These are phyloP conservation scores for Globicephala melas DNA, from an alignment of 2,113 vertebrate species.

Conservation along the genomic window DNA sequence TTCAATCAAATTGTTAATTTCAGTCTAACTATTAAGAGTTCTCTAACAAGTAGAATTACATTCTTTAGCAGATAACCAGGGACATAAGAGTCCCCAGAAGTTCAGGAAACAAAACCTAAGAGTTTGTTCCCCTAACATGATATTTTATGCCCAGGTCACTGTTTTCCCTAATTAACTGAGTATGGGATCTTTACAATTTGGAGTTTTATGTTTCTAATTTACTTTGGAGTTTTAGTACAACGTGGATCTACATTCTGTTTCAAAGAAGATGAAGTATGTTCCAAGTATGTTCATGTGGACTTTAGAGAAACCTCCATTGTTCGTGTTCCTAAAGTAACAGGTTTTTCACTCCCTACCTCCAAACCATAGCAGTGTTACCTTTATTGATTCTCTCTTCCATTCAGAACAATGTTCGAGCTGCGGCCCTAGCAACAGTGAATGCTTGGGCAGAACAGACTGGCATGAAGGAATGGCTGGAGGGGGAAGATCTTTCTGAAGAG, in stretches of 20 bases:
- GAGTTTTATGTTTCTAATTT: conserved; percentile 8
- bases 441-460: conserved; percentile 97
- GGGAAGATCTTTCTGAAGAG: conserved; percentile 97
- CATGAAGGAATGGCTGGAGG: conserved; percentile 98
- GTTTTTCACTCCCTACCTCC: neutral
- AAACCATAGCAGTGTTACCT: neutral
- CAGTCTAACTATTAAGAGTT: conserved; percentile 7
- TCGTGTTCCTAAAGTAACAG: neutral
- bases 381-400: conserved; percentile 60
- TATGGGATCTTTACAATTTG: neutral
- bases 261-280: neutral
- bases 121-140: neutral
- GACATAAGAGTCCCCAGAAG: neutral
- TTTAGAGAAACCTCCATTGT: neutral
- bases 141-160: neutral
- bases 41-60: neutral
- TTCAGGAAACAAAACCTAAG: conserved; percentile 24
- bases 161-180: neutral
- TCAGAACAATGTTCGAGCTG: conserved; percentile 90
- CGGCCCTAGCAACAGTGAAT: conserved; percentile 93
- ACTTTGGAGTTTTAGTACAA: neutral
- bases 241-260: conserved; percentile 1
- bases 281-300: neutral
- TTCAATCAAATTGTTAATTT: neutral
- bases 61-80: neutral